These are phyloP conservation scores for Amblyjoppa proteus DNA, from an alignment of 2,888 invertebrate species.

Conservation along the genomic window DNA sequence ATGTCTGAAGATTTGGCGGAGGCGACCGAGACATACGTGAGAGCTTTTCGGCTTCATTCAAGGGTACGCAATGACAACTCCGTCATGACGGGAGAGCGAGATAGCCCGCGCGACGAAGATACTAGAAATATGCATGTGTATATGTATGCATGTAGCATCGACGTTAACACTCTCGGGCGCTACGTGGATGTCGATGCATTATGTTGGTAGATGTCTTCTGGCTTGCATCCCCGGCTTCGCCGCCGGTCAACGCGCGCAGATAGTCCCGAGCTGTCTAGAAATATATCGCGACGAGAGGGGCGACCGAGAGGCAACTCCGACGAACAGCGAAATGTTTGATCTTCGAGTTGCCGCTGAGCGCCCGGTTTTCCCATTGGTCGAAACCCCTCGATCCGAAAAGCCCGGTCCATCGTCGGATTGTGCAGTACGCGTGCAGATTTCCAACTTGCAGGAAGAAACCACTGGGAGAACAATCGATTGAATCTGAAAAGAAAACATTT, in stretches of 20 bases:
- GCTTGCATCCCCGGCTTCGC: conserved; percentile 67
- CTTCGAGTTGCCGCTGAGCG: conserved; percentile 34
- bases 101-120: conserved; percentile 42
- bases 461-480: conserved; percentile 33
- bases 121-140: conserved; percentile 25
- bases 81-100: conserved; percentile 46
- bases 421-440: conserved; percentile 58
- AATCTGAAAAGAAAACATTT: background rate
- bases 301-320: conserved; percentile 57
- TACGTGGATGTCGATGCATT: conserved; percentile 9
- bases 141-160: background rate
- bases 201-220: conserved; percentile 56
- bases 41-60: conserved; percentile 61
- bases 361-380: conserved; percentile 58
- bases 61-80: conserved; percentile 72
- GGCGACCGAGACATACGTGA: background rate
- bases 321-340: conserved; percentile 19
- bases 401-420: conserved; percentile 29
- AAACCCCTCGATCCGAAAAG: conserved; percentile 60
- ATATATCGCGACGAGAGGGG: conserved; percentile 67
- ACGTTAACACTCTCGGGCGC: background rate
- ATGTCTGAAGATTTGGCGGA: background rate
- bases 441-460: conserved; percentile 58
- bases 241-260: conserved; percentile 66
- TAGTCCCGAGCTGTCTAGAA: conserved; percentile 69